Conservation (phyloP, 2,797 vertebrate genomes). For the Urophycis tenuis region DNA sequence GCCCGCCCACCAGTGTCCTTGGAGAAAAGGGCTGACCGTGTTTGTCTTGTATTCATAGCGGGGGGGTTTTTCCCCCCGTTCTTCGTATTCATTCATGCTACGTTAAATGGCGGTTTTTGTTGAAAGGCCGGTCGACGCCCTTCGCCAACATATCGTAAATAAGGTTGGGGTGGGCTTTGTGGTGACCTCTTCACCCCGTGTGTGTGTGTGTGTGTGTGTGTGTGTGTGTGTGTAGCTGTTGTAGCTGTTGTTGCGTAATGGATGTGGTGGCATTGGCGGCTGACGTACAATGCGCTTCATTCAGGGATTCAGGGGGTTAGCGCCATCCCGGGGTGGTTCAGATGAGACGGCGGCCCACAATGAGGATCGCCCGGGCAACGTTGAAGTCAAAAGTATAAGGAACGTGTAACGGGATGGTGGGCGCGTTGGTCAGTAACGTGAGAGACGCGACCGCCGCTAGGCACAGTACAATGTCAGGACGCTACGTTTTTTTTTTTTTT, state of each 20-base stretch:
- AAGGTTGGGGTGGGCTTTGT: background rate
- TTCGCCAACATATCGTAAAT: background rate
- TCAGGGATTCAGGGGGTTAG: background rate
- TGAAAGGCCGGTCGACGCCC: background rate
- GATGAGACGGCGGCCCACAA: background rate
- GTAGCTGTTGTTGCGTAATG: background rate
- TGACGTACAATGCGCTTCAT: background rate
- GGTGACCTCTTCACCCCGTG: background rate
- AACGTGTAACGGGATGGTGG: too few relatives aligned
- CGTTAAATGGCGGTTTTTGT: background rate
- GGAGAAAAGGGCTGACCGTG: background rate
- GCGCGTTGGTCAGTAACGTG: too few relatives aligned
- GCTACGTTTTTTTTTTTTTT: too few relatives aligned
- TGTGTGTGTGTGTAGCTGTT: background rate
- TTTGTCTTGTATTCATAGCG: background rate
- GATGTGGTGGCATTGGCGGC: background rate
- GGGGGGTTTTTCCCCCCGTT: too few relatives aligned
- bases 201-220: too few relatives aligned
- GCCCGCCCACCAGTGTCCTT: background rate
- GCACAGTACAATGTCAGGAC: too few relatives aligned
- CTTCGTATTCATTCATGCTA: background rate
- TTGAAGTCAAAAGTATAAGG: background rate
- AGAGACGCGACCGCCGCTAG: too few relatives aligned
- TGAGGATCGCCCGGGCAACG: background rate
- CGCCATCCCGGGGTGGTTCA: background rate